These are phyloP conservation scores for Porites australiensis DNA, from an alignment of 64 coral and sea anemone species.

Conservation along the genomic window DNA sequence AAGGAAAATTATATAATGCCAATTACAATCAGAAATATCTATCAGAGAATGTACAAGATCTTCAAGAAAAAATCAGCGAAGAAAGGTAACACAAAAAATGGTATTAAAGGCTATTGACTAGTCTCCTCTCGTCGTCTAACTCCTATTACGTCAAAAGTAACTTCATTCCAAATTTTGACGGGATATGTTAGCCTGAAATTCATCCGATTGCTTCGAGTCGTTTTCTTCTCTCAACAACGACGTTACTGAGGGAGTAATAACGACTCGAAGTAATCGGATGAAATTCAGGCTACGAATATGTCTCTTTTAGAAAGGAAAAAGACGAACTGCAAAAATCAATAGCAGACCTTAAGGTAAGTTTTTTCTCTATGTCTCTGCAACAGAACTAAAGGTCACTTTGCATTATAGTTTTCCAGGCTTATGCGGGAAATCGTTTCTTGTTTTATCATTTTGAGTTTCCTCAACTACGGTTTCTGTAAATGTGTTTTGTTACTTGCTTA, in stretches of 20 bases:
- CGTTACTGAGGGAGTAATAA: too few relatives aligned
- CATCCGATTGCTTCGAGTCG: too few relatives aligned
- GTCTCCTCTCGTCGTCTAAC: too few relatives aligned
- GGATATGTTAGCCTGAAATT: too few relatives aligned
- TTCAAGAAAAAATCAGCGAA: conserved; percentile 14
- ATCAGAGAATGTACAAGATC: conserved; percentile 30
- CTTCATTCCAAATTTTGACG: background rate
- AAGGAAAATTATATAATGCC: conserved; percentile 34
- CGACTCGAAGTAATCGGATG: too few relatives aligned
- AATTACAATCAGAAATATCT: conserved; percentile 35
- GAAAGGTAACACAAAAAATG: conserved; percentile 32
- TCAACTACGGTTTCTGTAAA: background rate
- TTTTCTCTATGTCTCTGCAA: background rate
- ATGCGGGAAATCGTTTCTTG: too few relatives aligned
- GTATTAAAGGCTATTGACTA: too few relatives aligned
- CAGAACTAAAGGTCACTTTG: too few relatives aligned
- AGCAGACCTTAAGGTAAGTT: conserved; percentile 24
- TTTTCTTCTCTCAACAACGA: too few relatives aligned
- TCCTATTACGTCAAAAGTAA: background rate
- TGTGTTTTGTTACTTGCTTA: background rate
- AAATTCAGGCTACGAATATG: background rate
- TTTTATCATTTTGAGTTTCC: too few relatives aligned
- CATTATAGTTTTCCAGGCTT: too few relatives aligned
- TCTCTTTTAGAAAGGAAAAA: conserved; percentile 24
- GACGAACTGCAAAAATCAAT: conserved; percentile 6